Base-by-base conservation (phyloP, 2,888 invertebrate species). In the Argynnis bischoffii region DNA sequence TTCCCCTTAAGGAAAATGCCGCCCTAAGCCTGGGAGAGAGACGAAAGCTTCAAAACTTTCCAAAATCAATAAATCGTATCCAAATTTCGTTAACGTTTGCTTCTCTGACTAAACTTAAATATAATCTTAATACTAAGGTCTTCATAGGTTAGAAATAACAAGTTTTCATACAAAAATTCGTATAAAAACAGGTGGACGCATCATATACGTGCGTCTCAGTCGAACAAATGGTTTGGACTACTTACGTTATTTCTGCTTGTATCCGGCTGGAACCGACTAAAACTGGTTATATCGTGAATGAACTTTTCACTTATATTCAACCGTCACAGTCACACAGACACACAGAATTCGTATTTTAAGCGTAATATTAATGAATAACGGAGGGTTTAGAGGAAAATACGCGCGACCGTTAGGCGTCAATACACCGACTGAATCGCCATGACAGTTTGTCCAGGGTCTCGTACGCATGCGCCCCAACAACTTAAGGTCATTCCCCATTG, bases 401-500 rank as follows among this genome's bases (percentile, higher is more conserved):
- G 84, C 80, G 80, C 79, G 82, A 75, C 76, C 74, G 64, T 21
- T 31, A 79, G 84, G 83, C 87, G 90, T 91, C 91, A 76, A 91
- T 91, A 90, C 88, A 83, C 84, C 81, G 67, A 92, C 91, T 92
- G 90, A 85, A 79, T 80, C 76, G 91, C 92, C 92, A 92, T 92
- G 90, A 86, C 86, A 85, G 86, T 84, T 83, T 82, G 73, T 71
- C 81, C 84, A 82, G 85, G 89, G 83, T 81, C 75, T 75, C 75
- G 65, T 75, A 76, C 89, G 91, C 91, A 86, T 84, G 92, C 92
- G 92, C 77, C 16, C 64, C 78, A 66, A 71, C 75, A 79, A 81
- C 83, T 84, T 82, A 79, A 88, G 90, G 87, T 85, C 85, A 81
- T 78, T 86, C 82, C 85, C 85, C 83, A 89, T 89, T 90, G 90